phyloP scores from a whole-genome alignment of 2,888 invertebrate genomes.

The Gryllus longicercus region DNA sequence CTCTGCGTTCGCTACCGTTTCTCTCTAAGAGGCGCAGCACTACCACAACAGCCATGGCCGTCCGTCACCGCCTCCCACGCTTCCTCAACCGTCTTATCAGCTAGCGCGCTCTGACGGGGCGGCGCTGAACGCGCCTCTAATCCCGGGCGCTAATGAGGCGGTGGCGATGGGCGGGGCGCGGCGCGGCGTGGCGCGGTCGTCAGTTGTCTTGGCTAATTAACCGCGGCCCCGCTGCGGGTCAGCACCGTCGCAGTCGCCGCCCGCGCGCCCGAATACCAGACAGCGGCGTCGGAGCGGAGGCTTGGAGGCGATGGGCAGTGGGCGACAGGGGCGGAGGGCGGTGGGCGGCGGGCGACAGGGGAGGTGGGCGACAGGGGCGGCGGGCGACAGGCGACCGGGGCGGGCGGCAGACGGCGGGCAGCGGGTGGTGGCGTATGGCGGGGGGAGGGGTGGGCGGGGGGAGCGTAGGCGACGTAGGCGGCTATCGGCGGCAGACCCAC shows the following conservation, averaged over 20 bases:
- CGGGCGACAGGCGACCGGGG: no score
- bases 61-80: background rate
- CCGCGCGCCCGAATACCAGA: background rate
- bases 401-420: no score
- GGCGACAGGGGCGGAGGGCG: no score
- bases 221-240: background rate
- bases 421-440: no score
- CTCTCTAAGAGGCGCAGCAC: background rate
- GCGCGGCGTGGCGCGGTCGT: no score
- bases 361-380: no score
- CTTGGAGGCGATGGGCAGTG: no score
- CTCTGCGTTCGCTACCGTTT: background rate
- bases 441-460: no score
- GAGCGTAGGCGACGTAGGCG: no score
- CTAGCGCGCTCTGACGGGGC: background rate
- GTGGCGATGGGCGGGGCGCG: background rate
- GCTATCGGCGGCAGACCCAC: no score
- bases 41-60: no score
- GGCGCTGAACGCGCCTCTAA: background rate
- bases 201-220: background rate
- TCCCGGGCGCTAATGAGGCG: constrained; percentile 10
- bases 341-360: no score
- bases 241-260: background rate
- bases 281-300: background rate
- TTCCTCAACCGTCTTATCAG: background rate